A percentile compares a stretch with the other conserved stretches of the same genome.
phyloP scores from a whole-genome alignment of 2,113 vertebrate species.

The Apteryx mantelli region DNA sequence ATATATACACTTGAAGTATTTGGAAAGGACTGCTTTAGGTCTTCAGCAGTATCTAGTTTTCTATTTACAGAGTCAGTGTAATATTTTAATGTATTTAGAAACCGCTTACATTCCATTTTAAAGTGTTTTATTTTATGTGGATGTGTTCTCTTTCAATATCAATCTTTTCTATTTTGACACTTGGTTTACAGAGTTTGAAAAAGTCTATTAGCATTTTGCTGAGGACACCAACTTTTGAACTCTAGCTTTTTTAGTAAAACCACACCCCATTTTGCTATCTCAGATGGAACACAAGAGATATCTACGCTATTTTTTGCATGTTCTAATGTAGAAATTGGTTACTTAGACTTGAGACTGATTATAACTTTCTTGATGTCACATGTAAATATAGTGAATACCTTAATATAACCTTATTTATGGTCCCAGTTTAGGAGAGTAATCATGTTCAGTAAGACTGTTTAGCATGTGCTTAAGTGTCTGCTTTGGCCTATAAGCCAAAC shows the following conservation, averaged over 20 bases:
- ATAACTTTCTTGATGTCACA: background rate
- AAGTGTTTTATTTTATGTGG: slow-evolving; percentile 24
- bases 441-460: background rate
- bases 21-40: slow-evolving; percentile 24
- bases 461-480: background rate
- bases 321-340: background rate
- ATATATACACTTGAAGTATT: slow-evolving; percentile 20
- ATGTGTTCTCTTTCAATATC: background rate
- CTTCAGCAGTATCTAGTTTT: slow-evolving; percentile 2
- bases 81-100: slow-evolving; percentile 36
- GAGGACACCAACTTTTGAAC: background rate
- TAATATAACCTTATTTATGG: background rate
- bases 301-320: background rate
- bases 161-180: background rate
- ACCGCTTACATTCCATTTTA: slow-evolving; percentile 71
- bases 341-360: background rate
- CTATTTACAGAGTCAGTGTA: slow-evolving; percentile 24
- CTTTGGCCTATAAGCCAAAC: background rate
- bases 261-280: background rate
- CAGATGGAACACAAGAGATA: background rate
- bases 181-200: slow-evolving; percentile 2
- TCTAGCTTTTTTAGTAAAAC: background rate
- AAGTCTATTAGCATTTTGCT: background rate
- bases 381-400: background rate
- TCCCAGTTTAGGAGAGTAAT: background rate